phyloP scores from a whole-genome alignment of 2,888 invertebrate species.

The Morpho deidamia region DNA sequence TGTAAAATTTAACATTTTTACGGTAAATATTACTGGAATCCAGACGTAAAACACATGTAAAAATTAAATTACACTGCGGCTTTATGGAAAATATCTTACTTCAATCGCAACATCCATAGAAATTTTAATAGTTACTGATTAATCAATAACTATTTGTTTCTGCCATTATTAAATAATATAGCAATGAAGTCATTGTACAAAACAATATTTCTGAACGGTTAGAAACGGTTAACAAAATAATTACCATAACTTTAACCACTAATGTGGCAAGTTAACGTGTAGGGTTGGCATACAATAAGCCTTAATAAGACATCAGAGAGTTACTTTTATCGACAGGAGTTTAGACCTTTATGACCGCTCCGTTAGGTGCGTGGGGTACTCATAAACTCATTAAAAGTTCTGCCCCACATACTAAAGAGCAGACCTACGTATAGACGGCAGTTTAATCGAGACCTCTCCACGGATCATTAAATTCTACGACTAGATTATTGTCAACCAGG shows the following conservation, averaged over 20 bases:
- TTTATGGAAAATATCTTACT: no score
- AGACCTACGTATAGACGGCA: conserved; percentile 63
- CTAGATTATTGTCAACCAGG: conserved; percentile 65
- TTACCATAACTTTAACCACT: conserved; percentile 3
- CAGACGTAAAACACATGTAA: no score
- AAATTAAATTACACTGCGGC: no score
- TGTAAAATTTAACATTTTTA: no score
- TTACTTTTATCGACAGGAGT: conserved; percentile 34
- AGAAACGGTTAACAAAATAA: background rate
- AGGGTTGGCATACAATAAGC: conserved; percentile 31
- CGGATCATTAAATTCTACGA: conserved; percentile 66
- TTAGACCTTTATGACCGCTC: conserved; percentile 28
- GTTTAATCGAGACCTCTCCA: conserved; percentile 71
- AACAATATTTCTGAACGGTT: no score
- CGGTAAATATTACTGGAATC: no score
- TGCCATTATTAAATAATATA: no score
- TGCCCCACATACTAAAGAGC: conserved; percentile 57
- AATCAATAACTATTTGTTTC: no score
- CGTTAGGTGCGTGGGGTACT: conserved; percentile 37
- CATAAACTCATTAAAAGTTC: conserved; percentile 75
- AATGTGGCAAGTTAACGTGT: conserved; percentile 2
- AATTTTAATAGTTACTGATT: no score
- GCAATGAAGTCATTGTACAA: no score
- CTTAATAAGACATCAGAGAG: conserved; percentile 42
- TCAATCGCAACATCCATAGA: no score